Conservation (phyloP, 1,140 invertebrate genomes). For the Heliothis virescens region DNA sequence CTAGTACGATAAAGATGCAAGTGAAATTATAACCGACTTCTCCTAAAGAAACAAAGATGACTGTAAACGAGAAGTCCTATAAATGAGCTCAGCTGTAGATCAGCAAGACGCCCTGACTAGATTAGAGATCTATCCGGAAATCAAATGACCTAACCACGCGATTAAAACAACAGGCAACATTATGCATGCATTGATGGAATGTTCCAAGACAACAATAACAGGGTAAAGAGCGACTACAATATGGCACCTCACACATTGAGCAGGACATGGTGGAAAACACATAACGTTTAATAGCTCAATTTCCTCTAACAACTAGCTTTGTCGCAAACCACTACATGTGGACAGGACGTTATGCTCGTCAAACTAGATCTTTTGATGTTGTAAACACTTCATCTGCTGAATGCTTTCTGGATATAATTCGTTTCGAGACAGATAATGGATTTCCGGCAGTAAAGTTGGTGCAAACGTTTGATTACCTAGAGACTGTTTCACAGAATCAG, state of each 20-base stretch:
- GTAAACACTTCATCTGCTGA: slow-evolving; percentile 24
- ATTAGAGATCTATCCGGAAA: too few relatives aligned
- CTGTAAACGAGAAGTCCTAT: too few relatives aligned
- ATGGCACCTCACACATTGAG: background rate
- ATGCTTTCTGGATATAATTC: slow-evolving; percentile 24
- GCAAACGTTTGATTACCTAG: background rate
- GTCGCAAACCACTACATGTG: background rate
- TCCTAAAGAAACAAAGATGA: too few relatives aligned
- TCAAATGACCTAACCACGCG: too few relatives aligned
- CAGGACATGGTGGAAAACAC: background rate
- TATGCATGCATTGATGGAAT: background rate
- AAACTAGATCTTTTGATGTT: slow-evolving; percentile 36
- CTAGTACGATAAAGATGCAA: too few relatives aligned
- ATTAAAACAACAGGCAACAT: too few relatives aligned
- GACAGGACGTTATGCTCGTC: slow-evolving; percentile 33
- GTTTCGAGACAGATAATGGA: background rate
- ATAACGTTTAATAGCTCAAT: slow-evolving; percentile 29
- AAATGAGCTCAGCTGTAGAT: too few relatives aligned
- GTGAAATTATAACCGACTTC: too few relatives aligned
- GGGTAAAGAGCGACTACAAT: background rate
- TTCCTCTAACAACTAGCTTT: slow-evolving; percentile 4
- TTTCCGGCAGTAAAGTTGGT: background rate
- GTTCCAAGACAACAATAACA: background rate
- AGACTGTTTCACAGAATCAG: too few relatives aligned
- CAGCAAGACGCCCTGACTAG: too few relatives aligned